Percentiles rank a stretch among this genome's conserved stretches.
Conservation (phyloP, 2,797 vertebrate species). For the Aphelocoma californica region DNA sequence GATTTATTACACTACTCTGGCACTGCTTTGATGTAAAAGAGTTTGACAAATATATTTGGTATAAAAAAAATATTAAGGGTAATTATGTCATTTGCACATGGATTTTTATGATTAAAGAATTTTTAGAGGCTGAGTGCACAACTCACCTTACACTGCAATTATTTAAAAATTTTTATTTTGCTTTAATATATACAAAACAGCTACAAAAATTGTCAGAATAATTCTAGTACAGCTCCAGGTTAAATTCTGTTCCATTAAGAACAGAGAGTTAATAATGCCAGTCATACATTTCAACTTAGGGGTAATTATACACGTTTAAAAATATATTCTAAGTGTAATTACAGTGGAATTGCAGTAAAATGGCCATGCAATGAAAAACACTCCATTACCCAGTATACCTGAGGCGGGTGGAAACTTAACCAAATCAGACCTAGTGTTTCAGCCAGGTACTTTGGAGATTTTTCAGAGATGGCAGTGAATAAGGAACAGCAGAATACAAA, state of each 20-base stretch:
- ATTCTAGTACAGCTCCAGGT: not conserved
- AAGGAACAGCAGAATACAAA: not conserved
- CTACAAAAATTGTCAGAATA: not conserved
- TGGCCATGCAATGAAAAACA: not conserved
- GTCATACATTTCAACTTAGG: not conserved
- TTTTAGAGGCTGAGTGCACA: not conserved
- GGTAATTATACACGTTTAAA: not conserved
- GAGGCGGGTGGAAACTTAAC: not conserved
- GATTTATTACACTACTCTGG: not conserved
- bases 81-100: conserved; percentile 6
- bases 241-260: conserved; percentile 8
- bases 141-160: not conserved
- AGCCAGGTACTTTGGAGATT: not conserved
- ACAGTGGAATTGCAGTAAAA: conserved; percentile 13
- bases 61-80: not conserved
- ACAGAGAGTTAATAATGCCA: not conserved
- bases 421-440: not conserved
- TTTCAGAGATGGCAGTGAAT: not conserved
- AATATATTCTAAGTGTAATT: conserved; percentile 15
- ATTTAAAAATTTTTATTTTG: not conserved
- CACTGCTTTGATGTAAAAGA: conserved; percentile 16
- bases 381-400: not conserved
- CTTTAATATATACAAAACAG: not conserved
- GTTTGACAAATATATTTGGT: conserved; percentile 30
- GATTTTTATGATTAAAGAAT: not conserved